Percentiles rank a stretch among this genome's conserved stretches.
Conservation (phyloP, 2,113 vertebrate genomes). For the Raja brachyura region DNA sequence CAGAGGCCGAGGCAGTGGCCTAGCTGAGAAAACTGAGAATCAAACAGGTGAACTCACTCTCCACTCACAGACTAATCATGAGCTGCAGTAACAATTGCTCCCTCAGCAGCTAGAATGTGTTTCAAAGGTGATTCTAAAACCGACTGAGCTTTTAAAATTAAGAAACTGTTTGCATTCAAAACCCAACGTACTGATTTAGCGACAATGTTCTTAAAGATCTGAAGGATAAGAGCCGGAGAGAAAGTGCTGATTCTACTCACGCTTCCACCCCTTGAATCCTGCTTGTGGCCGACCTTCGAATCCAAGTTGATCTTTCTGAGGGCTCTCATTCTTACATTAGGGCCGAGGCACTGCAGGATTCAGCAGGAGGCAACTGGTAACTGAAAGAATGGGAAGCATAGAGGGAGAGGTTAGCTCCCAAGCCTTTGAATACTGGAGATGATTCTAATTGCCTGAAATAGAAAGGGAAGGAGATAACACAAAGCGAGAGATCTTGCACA, state of each 20-base stretch:
- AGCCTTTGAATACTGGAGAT: background rate
- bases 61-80: background rate
- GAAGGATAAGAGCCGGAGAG: too few relatives aligned
- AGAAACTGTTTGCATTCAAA: too few relatives aligned
- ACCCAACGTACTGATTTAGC: background rate
- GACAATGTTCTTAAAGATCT: background rate
- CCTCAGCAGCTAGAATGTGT: background rate
- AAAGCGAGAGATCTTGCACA: background rate
- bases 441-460: conserved; percentile 3
- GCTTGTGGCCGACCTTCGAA: background rate
- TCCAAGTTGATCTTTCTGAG: background rate
- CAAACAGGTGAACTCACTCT: background rate
- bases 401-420: background rate
- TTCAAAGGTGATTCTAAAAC: background rate
- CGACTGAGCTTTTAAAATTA: background rate
- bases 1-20: background rate
- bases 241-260: background rate
- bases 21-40: background rate
- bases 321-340: too few relatives aligned
- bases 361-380: background rate
- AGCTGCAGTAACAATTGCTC: background rate
- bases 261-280: background rate
- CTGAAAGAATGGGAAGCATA: background rate
- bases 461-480: background rate
- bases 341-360: background rate